Evolutionary conservation across 1,140 invertebrate genomes (phyloP).

Genomic region (Pogonomyrmex californicus): DNA sequence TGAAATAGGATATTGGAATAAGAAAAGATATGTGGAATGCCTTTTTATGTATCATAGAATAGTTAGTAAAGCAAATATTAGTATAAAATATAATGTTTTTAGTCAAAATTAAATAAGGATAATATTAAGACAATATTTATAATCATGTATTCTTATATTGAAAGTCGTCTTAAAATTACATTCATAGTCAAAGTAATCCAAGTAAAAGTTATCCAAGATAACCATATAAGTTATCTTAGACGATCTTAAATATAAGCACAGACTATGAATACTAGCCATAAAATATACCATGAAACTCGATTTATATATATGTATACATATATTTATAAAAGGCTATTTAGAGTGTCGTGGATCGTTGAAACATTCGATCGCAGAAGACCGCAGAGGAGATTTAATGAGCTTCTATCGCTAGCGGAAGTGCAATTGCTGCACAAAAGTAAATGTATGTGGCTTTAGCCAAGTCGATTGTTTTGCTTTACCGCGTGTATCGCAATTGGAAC

Average conservation of each 20-base stretch:
- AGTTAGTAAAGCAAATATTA: neutral
- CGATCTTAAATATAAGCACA: too few relatives aligned
- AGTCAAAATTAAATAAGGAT: too few relatives aligned
- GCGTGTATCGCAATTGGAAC: conserved; percentile 38
- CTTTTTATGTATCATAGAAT: neutral
- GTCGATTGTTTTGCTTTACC: conserved; percentile 46
- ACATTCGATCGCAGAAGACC: conserved; percentile 41
- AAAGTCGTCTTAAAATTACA: too few relatives aligned
- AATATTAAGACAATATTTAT: too few relatives aligned
- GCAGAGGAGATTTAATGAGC: conserved; percentile 45
- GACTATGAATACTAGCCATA: too few relatives aligned
- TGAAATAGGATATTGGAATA: neutral
- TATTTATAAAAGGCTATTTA: conserved; percentile 14
- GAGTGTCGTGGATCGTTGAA: neutral
- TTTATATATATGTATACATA: neutral
- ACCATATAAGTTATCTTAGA: too few relatives aligned
- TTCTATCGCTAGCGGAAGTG: conserved; percentile 2
- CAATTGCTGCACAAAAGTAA: conserved; percentile 15
- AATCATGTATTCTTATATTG: too few relatives aligned
- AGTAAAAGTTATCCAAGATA: too few relatives aligned
- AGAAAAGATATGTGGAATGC: neutral
- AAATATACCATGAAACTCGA: neutral
- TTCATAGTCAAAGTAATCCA: too few relatives aligned
- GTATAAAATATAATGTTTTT: neutral
- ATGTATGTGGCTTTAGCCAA: conserved; percentile 18